Evolutionary conservation across 2,888 invertebrate species (phyloP).

Genomic region (Gasteruption jaculator): DNA sequence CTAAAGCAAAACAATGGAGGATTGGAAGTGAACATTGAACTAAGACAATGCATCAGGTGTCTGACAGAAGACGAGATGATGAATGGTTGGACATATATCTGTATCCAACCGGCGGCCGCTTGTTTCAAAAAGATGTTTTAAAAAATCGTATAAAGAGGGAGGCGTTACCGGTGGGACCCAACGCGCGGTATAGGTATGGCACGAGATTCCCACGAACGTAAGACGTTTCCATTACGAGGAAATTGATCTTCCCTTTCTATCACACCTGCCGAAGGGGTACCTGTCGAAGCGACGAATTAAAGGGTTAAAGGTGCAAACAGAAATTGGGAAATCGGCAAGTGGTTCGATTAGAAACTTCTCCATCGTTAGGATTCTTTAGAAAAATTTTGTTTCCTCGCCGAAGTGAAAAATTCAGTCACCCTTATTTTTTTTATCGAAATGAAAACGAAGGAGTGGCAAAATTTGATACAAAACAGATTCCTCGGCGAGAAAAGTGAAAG

Average conservation of each 20-base stretch:
- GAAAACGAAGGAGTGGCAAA: no score
- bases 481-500: no score
- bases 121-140: constrained; percentile 23
- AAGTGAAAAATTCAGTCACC: no score
- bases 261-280: constrained; percentile 24
- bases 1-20: constrained; percentile 28
- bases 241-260: constrained; percentile 28
- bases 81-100: constrained; percentile 18
- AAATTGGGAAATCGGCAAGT: no score
- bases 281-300: no score
- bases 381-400: no score
- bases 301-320: no score
- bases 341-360: no score
- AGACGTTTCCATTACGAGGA: constrained; percentile 33
- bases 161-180: no score
- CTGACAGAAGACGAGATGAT: constrained; percentile 20
- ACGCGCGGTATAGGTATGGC: constrained; percentile 24
- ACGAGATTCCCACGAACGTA: constrained; percentile 24
- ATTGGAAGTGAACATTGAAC: constrained; percentile 16
- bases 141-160: constrained; percentile 32
- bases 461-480: no score
- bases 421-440: no score
- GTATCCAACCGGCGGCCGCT: constrained; percentile 10
- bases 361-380: no score
- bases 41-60: constrained; percentile 40